Percentiles rank a stretch among this genome's conserved stretches.
These are phyloP conservation scores for Unio delphinus DNA, from an alignment of 2,888 invertebrate genomes.

Conservation along the genomic window DNA sequence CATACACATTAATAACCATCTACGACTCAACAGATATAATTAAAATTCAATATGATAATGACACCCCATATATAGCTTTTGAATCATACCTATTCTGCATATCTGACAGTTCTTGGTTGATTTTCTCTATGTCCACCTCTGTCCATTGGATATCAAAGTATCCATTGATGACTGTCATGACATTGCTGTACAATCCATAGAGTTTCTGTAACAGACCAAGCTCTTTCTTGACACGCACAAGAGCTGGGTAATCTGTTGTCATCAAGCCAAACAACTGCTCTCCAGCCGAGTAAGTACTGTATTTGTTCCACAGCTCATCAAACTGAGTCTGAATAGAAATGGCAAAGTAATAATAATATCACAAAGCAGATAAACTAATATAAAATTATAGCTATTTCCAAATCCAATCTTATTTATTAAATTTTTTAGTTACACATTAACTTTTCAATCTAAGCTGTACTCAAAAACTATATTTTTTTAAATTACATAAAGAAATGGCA, in stretches of 20 bases:
- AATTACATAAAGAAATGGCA: no score
- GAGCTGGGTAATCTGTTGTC: slow-evolving; percentile 65
- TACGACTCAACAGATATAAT: no score
- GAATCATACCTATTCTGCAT: slow-evolving; percentile 65
- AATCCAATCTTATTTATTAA: no score
- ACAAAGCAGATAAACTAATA: no score
- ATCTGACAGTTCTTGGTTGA: slow-evolving; percentile 65
- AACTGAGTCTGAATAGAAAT: slow-evolving; percentile 55
- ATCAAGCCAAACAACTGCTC: slow-evolving; percentile 69
- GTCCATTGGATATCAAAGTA: slow-evolving; percentile 70
- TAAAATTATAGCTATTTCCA: no score
- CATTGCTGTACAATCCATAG: slow-evolving; percentile 67
- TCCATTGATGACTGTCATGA: slow-evolving; percentile 67
- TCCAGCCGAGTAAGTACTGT: slow-evolving; percentile 66
- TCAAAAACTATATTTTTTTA: no score
- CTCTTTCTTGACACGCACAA: slow-evolving; percentile 65
- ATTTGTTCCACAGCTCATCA: slow-evolving; percentile 68
- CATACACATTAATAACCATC: no score
- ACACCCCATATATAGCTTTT: background rate
- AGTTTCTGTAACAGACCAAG: slow-evolving; percentile 68
- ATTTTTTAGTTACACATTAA: no score
- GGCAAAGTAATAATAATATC: no score
- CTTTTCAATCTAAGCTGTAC: no score
- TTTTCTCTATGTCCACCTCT: slow-evolving; percentile 70
- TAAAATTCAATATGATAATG: no score